phyloP scores from a whole-genome alignment of 1,140 invertebrate genomes.

The Drosophila punjabiensis region DNA sequence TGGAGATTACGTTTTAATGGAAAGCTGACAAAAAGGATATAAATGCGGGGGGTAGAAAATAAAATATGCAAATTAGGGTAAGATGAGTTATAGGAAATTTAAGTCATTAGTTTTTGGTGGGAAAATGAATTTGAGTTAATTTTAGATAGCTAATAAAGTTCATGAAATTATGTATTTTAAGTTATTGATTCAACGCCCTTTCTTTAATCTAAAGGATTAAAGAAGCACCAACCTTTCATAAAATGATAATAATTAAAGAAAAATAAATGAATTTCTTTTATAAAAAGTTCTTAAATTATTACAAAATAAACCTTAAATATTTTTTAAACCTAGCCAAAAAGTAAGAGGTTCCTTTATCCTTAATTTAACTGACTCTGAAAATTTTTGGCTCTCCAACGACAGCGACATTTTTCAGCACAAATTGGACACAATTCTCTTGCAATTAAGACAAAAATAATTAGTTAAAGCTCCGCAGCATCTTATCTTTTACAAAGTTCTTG shows the following conservation, averaged over 20 bases:
- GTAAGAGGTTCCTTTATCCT: background rate
- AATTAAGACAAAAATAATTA: slow-evolving; percentile 38
- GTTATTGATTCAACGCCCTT: no score
- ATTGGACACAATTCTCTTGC: slow-evolving; percentile 15
- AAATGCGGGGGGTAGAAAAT: background rate
- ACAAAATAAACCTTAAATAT: no score
- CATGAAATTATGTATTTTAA: background rate
- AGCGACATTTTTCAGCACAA: slow-evolving; percentile 8
- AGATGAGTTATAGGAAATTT: background rate
- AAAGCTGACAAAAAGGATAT: slow-evolving; percentile 14
- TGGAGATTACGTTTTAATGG: slow-evolving; percentile 24
- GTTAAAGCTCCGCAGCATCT: slow-evolving; percentile 8
- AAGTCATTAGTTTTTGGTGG: no score
- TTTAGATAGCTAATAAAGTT: background rate
- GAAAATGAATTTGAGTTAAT: background rate
- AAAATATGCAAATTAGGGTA: slow-evolving; percentile 6
- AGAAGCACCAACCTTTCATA: no score
- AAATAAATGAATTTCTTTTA: background rate
- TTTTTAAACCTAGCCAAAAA: background rate
- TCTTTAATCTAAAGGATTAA: no score
- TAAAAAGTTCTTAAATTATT: background rate
- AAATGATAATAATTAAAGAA: background rate
- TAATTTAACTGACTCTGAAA: background rate
- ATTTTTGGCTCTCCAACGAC: no score
- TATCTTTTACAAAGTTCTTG: slow-evolving; percentile 13